Conservation (phyloP, 2,888 invertebrate genomes). For the Asteroscopus sphinx region DNA sequence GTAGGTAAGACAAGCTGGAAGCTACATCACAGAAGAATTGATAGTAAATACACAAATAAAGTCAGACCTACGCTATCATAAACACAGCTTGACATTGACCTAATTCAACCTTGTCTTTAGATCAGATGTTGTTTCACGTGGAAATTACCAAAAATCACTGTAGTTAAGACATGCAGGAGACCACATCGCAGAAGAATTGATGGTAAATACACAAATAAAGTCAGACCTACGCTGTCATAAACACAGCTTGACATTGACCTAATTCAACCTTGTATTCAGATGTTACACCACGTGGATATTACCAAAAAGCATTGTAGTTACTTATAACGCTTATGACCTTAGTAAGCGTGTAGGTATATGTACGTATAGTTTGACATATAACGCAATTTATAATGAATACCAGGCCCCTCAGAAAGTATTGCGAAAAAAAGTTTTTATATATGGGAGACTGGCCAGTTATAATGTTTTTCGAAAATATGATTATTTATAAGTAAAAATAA, state of each 20-base stretch:
- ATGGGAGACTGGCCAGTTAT: too few relatives aligned
- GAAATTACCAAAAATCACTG: slow-evolving; percentile 50
- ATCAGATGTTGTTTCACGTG: slow-evolving; percentile 29
- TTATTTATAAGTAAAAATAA: too few relatives aligned
- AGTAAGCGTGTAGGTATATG: slow-evolving; percentile 67
- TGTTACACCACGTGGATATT: slow-evolving; percentile 40
- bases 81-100: slow-evolving; percentile 45
- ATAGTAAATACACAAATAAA: too few relatives aligned
- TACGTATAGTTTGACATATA: slow-evolving; percentile 68
- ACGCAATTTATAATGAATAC: slow-evolving; percentile 71
- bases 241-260: slow-evolving; percentile 45
- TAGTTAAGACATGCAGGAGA: too few relatives aligned
- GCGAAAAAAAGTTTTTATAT: too few relatives aligned
- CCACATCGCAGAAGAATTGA: too few relatives aligned
- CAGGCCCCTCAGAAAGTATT: too few relatives aligned
- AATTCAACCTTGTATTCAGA: slow-evolving; percentile 34
- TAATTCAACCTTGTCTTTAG: slow-evolving; percentile 36
- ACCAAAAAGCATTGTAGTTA: slow-evolving; percentile 27
- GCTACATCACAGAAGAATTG: too few relatives aligned
- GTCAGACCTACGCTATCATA: slow-evolving; percentile 22
- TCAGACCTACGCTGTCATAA: slow-evolving; percentile 22
- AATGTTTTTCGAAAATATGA: too few relatives aligned
- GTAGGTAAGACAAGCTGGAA: too few relatives aligned
- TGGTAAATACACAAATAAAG: slow-evolving; percentile 14
- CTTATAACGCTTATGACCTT: slow-evolving; percentile 56